phyloP scores from a whole-genome alignment of 2,113 vertebrate species.

The Meles meles region DNA sequence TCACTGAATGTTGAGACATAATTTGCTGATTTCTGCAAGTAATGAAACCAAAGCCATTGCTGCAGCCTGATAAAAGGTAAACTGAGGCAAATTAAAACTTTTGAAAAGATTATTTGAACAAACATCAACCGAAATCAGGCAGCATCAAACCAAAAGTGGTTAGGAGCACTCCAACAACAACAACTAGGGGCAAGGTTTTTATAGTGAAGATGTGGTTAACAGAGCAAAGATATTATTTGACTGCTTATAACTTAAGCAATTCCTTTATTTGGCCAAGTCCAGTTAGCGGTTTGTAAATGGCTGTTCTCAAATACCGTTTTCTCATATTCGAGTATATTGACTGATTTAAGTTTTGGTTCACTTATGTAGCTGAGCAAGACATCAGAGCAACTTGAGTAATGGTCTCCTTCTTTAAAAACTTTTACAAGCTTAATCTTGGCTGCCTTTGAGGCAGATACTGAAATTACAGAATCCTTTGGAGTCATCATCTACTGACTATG shows the following conservation, averaged over 20 bases:
- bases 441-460: conserved; percentile 14
- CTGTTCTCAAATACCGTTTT: background rate
- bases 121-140: background rate
- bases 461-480: conserved; percentile 11
- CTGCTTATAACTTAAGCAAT: background rate
- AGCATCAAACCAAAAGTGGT: background rate
- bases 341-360: background rate
- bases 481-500: background rate
- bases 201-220: background rate
- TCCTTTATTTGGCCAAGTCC: background rate
- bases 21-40: conserved; percentile 51
- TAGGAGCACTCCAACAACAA: background rate
- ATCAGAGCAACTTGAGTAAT: background rate
- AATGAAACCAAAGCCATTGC: conserved; percentile 53
- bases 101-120: background rate
- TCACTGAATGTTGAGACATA: conserved; percentile 42
- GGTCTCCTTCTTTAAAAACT: background rate
- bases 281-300: background rate
- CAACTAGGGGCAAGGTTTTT: background rate
- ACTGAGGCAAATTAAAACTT: background rate
- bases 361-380: background rate
- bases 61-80: conserved; percentile 23
- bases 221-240: background rate
- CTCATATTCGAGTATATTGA: background rate
- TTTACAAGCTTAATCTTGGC: background rate